Evolutionary conservation across 2,113 vertebrate genomes (phyloP).

Genomic region (Glaucidium brasilianum): DNA sequence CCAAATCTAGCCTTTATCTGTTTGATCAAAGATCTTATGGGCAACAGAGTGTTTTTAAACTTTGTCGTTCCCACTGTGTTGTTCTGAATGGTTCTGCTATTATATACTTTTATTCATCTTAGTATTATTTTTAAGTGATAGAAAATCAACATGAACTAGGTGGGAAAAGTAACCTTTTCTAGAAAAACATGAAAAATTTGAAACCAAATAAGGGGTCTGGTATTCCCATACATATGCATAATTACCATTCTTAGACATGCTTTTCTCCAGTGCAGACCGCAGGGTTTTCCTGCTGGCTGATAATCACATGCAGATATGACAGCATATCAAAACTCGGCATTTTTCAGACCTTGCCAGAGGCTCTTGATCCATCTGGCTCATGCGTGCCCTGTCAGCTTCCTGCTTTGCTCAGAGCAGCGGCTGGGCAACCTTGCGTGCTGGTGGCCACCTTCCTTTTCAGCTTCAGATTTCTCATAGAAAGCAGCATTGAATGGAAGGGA

Average conservation of each 20-base stretch:
- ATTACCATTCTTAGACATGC: neutral
- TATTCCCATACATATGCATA: neutral
- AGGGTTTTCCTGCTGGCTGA: neutral
- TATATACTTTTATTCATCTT: neutral
- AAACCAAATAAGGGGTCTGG: neutral
- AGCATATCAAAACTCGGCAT: neutral
- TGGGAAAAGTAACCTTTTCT: neutral
- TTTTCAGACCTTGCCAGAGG: neutral
- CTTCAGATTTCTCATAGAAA: neutral
- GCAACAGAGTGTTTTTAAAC: neutral
- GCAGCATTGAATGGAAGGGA: neutral
- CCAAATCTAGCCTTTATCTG: neutral
- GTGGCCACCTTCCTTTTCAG: neutral
- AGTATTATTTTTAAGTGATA: neutral
- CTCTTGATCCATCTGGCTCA: neutral
- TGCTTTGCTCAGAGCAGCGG: neutral
- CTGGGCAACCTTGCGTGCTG: neutral
- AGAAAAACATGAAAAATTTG: neutral
- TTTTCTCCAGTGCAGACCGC: neutral
- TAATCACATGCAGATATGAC: neutral
- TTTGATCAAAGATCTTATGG: neutral
- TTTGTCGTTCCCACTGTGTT: neutral
- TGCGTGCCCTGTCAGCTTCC: neutral
- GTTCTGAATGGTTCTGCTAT: neutral
- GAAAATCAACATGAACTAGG: neutral